These are phyloP conservation scores for Phrynocephalus forsythii DNA, from an alignment of 2,797 vertebrate genomes.

Conservation along the genomic window DNA sequence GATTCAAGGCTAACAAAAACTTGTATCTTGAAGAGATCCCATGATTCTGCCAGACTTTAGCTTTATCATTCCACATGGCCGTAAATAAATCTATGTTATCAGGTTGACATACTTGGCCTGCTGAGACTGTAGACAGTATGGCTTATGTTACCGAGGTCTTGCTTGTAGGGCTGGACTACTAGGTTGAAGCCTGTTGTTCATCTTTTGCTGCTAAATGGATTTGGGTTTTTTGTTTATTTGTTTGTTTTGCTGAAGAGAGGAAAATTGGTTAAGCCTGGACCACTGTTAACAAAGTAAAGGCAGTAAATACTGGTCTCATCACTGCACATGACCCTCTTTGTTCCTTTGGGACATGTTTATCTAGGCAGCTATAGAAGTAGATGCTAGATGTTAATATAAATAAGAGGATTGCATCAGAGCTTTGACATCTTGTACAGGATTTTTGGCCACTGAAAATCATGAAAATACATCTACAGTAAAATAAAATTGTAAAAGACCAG, in stretches of 20 bases:
- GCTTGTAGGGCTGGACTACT: background rate
- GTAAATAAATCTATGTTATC: too few relatives aligned
- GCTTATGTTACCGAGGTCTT: background rate
- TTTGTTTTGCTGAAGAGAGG: too few relatives aligned
- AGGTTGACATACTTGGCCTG: too few relatives aligned
- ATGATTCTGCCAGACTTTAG: too few relatives aligned
- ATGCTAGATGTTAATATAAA: background rate
- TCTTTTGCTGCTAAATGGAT: background rate
- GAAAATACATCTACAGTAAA: background rate
- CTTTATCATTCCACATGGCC: background rate
- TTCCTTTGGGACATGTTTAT: background rate
- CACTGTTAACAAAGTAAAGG: too few relatives aligned
- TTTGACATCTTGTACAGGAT: too few relatives aligned
- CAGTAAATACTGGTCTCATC: too few relatives aligned
- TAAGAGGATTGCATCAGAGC: background rate
- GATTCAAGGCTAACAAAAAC: background rate
- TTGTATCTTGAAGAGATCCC: background rate
- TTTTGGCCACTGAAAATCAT: background rate
- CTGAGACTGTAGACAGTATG: background rate
- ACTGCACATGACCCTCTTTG: too few relatives aligned
- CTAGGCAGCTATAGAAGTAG: background rate
- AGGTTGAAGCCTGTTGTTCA: background rate
- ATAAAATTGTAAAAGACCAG: background rate
- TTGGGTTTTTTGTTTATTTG: background rate
- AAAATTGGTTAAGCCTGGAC: too few relatives aligned